Evolutionary conservation across 2,113 vertebrate genomes (phyloP).

Genomic region (Galemys pyrenaicus): DNA sequence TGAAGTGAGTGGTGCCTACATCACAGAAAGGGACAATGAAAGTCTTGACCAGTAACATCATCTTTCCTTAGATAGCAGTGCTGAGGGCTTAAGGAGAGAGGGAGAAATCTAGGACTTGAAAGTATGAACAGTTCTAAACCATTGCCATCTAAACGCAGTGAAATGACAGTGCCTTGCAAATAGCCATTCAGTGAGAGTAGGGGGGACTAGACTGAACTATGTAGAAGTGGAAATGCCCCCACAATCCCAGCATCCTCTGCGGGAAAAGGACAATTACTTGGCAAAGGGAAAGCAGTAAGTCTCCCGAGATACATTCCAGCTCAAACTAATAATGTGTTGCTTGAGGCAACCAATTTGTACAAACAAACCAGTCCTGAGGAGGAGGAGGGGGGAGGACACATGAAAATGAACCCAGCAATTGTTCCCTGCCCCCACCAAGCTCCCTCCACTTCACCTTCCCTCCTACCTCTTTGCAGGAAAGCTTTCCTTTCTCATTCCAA

Average conservation of each 20-base stretch:
- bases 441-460: neutral
- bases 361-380: conserved; percentile 74
- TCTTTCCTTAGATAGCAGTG: neutral
- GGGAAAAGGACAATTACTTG: conserved; percentile 71
- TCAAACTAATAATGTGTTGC: conserved; percentile 81
- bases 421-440: neutral
- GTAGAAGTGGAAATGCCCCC: conserved; percentile 61
- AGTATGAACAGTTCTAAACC: neutral
- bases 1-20: neutral
- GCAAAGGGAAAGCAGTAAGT: conserved; percentile 76
- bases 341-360: conserved; percentile 83
- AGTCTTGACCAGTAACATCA: neutral
- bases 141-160: neutral
- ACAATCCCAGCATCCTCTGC: conserved; percentile 52
- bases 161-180: neutral
- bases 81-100: neutral
- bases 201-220: neutral
- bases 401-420: conserved; percentile 56
- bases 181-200: neutral
- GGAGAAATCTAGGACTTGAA: neutral
- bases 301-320: conserved; percentile 82
- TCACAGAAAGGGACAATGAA: neutral
- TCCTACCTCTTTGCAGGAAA: conserved; percentile 52
- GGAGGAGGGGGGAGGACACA: conserved; percentile 29
- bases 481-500: conserved; percentile 66